Evolutionary conservation across 1,140 invertebrate species (phyloP).

Genomic region (Leucophenga varia): DNA sequence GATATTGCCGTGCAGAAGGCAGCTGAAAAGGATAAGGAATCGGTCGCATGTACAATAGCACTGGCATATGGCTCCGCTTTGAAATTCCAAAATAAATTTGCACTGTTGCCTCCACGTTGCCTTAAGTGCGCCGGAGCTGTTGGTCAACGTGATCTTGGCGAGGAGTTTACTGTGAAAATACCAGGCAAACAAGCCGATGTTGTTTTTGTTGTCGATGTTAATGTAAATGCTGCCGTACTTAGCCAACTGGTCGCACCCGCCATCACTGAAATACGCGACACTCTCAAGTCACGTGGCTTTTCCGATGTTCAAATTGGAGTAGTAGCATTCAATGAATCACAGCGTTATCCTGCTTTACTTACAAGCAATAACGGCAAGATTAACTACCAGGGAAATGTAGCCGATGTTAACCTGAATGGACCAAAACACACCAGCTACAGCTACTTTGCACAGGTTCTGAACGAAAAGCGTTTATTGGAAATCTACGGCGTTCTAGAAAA

Average conservation of each 20-base stretch:
- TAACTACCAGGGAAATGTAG: constrained; percentile 61
- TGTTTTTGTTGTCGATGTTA: constrained; percentile 69
- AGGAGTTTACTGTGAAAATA: constrained; percentile 66
- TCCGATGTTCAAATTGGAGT: constrained; percentile 63
- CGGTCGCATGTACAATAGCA: constrained; percentile 63
- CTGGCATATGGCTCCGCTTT: constrained; percentile 64
- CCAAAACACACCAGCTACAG: constrained; percentile 35
- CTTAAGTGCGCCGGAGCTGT: constrained; percentile 63
- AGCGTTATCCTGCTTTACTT: constrained; percentile 60
- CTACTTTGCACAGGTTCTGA: constrained; percentile 39
- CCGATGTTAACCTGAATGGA: constrained; percentile 59
- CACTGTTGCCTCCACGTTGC: constrained; percentile 63
- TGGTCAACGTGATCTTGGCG: constrained; percentile 59
- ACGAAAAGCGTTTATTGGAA: constrained; percentile 35
- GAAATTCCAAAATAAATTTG: constrained; percentile 58
- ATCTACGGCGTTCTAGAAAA: constrained; percentile 35
- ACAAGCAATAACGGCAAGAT: constrained; percentile 62
- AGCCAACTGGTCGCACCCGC: constrained; percentile 53
- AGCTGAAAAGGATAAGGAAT: constrained; percentile 58
- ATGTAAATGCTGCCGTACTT: constrained; percentile 49
- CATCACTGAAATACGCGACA: constrained; percentile 51
- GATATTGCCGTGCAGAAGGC: constrained; percentile 60
- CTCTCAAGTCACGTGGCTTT: constrained; percentile 59
- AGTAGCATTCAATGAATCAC: constrained; percentile 61
- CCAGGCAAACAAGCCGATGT: constrained; percentile 74